Evolutionary conservation across 2,113 vertebrate genomes (phyloP).

Genomic region (Tupaia tana): DNA sequence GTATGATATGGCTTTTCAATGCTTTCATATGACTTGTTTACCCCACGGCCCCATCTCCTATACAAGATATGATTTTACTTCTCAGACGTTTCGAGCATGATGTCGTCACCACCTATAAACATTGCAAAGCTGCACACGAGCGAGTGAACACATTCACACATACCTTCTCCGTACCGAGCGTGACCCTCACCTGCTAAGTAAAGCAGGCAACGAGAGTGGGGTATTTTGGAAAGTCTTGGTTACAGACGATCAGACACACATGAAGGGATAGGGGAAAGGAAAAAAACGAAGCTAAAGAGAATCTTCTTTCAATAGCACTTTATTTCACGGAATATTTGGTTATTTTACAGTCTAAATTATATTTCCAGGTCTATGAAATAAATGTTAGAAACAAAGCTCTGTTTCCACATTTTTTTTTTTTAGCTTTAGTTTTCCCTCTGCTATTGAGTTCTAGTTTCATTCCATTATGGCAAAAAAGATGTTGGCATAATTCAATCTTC

Average conservation of each 20-base stretch:
- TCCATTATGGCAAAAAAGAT: too few species aligned
- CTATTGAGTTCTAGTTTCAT: not conserved
- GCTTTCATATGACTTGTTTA: not conserved
- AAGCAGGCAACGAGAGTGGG: too few species aligned
- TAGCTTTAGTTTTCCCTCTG: not conserved
- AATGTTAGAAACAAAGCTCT: not conserved
- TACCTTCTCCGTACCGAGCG: rapidly evolving
- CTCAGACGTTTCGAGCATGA: too few species aligned
- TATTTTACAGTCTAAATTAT: too few species aligned
- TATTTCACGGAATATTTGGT: not conserved
- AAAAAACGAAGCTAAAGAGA: not conserved
- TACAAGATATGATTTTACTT: not conserved
- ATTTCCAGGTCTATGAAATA: not conserved
- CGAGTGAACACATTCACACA: too few species aligned
- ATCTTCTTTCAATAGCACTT: not conserved
- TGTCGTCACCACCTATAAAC: too few species aligned
- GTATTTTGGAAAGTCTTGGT: not conserved
- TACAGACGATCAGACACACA: not conserved
- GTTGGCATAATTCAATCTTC: too few species aligned
- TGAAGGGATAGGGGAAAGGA: not conserved
- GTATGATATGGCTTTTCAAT: too few species aligned
- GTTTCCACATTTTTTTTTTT: too few species aligned
- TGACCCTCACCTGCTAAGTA: too few species aligned
- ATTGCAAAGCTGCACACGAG: not conserved
- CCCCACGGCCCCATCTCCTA: too few species aligned